phyloP scores from a whole-genome alignment of 2,888 invertebrate species.

The Eristalis tenax region DNA sequence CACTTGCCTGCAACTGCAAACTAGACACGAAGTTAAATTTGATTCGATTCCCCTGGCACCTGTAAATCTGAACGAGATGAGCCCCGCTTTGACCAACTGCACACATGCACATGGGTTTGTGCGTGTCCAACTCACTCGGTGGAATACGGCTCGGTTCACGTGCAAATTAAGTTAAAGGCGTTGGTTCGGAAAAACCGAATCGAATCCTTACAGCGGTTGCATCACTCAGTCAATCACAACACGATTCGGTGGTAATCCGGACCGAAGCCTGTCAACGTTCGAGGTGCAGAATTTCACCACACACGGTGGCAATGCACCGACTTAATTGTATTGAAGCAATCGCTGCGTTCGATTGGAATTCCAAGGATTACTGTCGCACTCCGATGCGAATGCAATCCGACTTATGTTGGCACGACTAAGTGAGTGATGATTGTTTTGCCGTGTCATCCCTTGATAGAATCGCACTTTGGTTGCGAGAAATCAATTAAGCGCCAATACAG shows the following conservation, averaged over 20 bases:
- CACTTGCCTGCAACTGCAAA: too few species aligned
- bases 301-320: not conserved
- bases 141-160: not conserved
- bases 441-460: not conserved
- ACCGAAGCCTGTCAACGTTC: not conserved
- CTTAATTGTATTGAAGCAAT: constrained; percentile 48
- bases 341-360: constrained; percentile 27
- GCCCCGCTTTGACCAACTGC: not conserved
- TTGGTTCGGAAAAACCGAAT: not conserved
- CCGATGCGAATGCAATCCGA: not conserved
- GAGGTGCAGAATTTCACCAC: not conserved
- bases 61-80: too few species aligned
- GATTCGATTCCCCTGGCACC: too few species aligned
- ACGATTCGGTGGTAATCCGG: not conserved
- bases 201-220: not conserved
- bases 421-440: not conserved
- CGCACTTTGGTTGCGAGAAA: not conserved
- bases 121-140: too few species aligned
- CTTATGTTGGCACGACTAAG: not conserved
- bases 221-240: constrained; percentile 1
- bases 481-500: not conserved
- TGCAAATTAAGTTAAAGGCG: not conserved
- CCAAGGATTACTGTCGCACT: constrained; percentile 16
- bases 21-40: too few species aligned
- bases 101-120: too few species aligned